phyloP scores from a whole-genome alignment of 1,140 invertebrate species.

The Psilanteris sp. region DNA sequence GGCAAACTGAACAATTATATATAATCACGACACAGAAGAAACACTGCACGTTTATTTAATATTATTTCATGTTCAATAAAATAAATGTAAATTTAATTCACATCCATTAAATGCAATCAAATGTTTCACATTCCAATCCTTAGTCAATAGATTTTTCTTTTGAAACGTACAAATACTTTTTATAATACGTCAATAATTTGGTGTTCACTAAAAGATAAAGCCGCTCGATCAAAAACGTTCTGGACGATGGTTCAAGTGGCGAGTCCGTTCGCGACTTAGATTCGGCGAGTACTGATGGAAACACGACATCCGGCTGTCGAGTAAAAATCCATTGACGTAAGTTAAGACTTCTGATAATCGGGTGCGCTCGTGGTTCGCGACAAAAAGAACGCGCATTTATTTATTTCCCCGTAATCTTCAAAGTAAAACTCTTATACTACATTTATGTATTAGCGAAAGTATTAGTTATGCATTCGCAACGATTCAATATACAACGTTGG shows the following conservation, averaged over 20 bases:
- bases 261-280: slow-evolving; percentile 52
- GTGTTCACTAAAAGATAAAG: no score
- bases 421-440: slow-evolving; percentile 3
- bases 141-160: no score
- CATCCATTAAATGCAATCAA: no score
- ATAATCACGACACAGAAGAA: background rate
- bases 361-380: slow-evolving; percentile 36
- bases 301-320: slow-evolving; percentile 47
- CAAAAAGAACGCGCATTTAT: slow-evolving; percentile 43
- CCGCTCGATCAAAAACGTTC: slow-evolving; percentile 3
- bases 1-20: no score
- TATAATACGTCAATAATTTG: slow-evolving; percentile 38
- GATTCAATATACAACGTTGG: slow-evolving; percentile 13
- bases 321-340: slow-evolving; percentile 76
- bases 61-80: no score
- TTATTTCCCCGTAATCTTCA: slow-evolving; percentile 16
- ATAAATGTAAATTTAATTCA: no score
- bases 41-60: slow-evolving; percentile 7
- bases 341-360: slow-evolving; percentile 61
- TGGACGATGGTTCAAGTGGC: slow-evolving; percentile 16
- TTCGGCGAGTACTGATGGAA: slow-evolving; percentile 58
- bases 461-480: no score
- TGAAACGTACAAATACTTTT: no score
- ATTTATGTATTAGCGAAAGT: background rate
- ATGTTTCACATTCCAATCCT: no score